Base-by-base conservation (phyloP, 2,888 invertebrate genomes). In the Zygothrica quintamaculata region DNA sequence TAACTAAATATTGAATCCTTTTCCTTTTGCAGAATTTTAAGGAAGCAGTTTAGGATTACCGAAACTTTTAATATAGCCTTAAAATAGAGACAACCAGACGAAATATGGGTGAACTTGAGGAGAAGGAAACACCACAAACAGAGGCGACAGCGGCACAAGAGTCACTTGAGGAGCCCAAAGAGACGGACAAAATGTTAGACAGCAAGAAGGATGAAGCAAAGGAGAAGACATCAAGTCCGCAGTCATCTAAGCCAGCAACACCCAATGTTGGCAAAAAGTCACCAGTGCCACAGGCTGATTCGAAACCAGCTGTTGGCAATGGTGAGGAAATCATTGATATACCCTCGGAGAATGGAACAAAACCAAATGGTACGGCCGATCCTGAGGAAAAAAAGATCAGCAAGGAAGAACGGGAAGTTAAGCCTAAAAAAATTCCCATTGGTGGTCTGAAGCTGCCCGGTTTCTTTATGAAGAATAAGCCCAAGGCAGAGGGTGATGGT, bases 391-490 rank as follows among this genome's bases (percentile, higher is more conserved):
- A 89, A 51, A 89, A 90, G 67, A 74, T 90, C 25, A 93, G 93
- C 4, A 93, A 94, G 77, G 94, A 94, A 76, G 95, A 94, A 46
- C 93, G 95, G 65, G 95, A 95, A 91, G 95, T 95, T 26, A 94
- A 95, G 87, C 95, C 95, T 59, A 95, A 95, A 89, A 96, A 95
- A 89, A 96, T 96, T 81, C 96, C 96, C 3, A 96, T 96, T 84
- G 96, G 96, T 46, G 96, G 95, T n/a, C 95, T 96, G 71, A 96
- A 96, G 92, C 95, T 96, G 94, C 96, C 96, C 3, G 96, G 96
- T 11, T 96, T 96, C 91, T 96, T 96, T 86, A 95, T 94, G 62
- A 94, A 95, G 77, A 94, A 94, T 88, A 94, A 94, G 76, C 95
- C 95, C 68, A 89, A 94, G 93, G 74, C 93, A 92, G 91, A 96